Conservation (phyloP, 2,797 vertebrate species). For the Rhynchotus rufescens region DNA sequence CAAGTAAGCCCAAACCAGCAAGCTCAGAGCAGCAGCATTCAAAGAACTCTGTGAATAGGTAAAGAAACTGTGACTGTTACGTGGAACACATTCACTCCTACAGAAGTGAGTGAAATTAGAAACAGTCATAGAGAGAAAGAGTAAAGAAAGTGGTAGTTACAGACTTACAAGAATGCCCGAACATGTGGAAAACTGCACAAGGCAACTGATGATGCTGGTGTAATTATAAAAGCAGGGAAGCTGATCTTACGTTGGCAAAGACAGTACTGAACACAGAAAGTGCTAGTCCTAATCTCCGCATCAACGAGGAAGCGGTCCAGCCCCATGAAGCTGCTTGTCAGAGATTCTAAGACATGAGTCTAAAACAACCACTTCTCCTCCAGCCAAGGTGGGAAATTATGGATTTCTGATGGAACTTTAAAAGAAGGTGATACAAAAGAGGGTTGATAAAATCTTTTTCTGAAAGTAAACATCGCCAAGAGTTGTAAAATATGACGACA, state of each 20-base stretch:
- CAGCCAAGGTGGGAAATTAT: too few relatives aligned
- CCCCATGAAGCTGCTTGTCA: too few relatives aligned
- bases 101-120: background rate
- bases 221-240: background rate
- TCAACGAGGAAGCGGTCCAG: background rate
- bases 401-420: background rate
- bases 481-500: background rate
- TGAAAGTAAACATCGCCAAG: background rate
- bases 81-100: background rate
- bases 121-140: background rate
- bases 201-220: background rate
- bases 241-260: background rate
- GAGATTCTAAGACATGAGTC: background rate
- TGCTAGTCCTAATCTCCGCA: background rate
- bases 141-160: background rate
- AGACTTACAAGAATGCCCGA: background rate
- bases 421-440: background rate
- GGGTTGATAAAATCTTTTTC: background rate
- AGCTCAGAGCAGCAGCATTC: background rate
- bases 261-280: background rate
- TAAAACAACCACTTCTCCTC: background rate
- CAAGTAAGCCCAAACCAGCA: background rate
- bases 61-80: background rate
- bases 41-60: background rate
- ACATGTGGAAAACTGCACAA: background rate